Percentiles rank a stretch among this genome's conserved stretches.
phyloP scores from a whole-genome alignment of 2,888 invertebrate genomes.

The Mythimna pallens region DNA sequence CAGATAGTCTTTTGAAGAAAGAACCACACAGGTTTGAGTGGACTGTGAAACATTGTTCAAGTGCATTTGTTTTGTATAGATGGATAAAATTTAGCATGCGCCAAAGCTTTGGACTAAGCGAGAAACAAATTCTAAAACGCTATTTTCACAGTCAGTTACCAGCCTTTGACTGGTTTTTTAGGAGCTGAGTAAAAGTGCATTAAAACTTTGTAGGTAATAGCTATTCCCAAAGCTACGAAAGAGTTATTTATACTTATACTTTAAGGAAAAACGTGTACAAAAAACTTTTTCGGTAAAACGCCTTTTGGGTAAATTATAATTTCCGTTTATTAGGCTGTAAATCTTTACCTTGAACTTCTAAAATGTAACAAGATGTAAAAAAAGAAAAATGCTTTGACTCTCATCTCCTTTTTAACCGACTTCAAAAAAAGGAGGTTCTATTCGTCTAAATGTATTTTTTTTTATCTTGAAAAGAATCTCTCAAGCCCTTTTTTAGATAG shows the following conservation, averaged over 20 bases:
- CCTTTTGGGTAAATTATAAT: neutral
- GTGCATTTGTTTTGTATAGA: neutral
- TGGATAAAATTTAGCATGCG: no score
- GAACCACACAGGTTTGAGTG: no score
- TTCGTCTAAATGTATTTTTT: no score
- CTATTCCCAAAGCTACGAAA: slow-evolving; percentile 2
- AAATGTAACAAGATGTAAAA: neutral
- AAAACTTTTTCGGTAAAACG: neutral
- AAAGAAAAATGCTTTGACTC: neutral
- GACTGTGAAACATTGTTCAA: neutral
- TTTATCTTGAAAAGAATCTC: no score
- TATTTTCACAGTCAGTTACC: slow-evolving; percentile 3
- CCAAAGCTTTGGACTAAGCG: neutral
- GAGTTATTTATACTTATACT: slow-evolving; percentile 5
- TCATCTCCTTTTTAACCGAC: neutral
- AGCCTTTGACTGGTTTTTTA: slow-evolving; percentile 13
- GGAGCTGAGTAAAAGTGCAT: slow-evolving; percentile 10
- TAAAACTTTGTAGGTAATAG: slow-evolving; percentile 24
- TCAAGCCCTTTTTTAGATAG: no score
- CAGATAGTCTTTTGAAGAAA: no score
- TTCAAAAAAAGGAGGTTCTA: no score
- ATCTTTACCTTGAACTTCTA: slow-evolving; percentile 8
- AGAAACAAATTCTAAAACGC: slow-evolving; percentile 21
- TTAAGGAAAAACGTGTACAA: neutral
- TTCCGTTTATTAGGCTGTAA: slow-evolving; percentile 7